Conservation (phyloP, 1,140 invertebrate species). For the Ylistrum balloti region DNA sequence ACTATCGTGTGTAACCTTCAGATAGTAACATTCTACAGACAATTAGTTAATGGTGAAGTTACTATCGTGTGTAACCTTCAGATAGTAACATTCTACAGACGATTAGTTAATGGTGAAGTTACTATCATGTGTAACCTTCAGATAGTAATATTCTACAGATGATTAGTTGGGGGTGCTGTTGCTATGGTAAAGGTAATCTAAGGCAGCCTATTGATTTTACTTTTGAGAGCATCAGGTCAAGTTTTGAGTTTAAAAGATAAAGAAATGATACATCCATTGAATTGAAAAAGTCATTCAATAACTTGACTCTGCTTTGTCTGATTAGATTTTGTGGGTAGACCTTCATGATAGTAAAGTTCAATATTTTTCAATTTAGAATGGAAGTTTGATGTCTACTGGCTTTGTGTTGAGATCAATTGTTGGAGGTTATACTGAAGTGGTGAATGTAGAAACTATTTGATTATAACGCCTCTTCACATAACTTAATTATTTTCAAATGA, state of each 20-base stretch:
- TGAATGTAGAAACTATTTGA: not conserved
- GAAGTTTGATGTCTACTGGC: not conserved
- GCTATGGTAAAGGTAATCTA: conserved; percentile 9
- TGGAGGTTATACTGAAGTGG: not conserved
- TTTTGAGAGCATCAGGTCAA: not conserved
- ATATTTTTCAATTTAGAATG: not conserved
- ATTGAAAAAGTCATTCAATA: not conserved
- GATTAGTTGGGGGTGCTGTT: not conserved
- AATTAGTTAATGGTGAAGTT: not conserved
- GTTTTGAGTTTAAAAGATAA: conserved; percentile 13
- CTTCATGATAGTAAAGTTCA: not conserved
- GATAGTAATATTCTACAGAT: not conserved
- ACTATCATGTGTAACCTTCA: too few relatives aligned
- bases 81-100: not conserved
- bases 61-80: too few relatives aligned
- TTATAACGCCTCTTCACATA: not conserved
- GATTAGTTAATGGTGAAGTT: too few relatives aligned
- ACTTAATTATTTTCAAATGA: not conserved
- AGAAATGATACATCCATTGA: conserved; percentile 19
- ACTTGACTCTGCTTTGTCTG: conserved; percentile 4
- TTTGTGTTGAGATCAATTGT: not conserved
- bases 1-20: too few relatives aligned
- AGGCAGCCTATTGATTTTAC: not conserved
- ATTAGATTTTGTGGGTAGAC: not conserved
- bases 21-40: not conserved